Evolutionary conservation across 2,797 vertebrate species (phyloP).

Genomic region (Scomberomorus guttatus): DNA sequence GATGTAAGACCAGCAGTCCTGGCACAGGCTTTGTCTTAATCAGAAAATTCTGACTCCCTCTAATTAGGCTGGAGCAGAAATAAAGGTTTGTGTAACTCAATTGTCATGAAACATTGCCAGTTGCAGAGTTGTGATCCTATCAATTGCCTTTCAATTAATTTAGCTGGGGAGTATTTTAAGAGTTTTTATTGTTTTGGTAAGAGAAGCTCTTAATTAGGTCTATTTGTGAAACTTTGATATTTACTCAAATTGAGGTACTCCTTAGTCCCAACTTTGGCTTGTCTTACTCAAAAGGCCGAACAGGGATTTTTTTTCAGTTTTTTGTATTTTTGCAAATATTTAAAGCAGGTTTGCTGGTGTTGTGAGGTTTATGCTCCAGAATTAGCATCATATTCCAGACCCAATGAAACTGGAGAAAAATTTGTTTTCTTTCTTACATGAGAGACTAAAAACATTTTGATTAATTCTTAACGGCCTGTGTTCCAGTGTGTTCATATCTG

Average conservation of each 20-base stretch:
- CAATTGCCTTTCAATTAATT: conserved; percentile 51
- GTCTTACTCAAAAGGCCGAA: background rate
- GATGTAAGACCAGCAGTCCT: conserved; percentile 58
- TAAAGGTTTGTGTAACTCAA: conserved; percentile 53
- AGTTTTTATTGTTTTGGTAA: conserved; percentile 47
- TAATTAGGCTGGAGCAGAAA: conserved; percentile 68
- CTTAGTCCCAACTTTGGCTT: background rate
- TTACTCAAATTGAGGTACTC: conserved; percentile 33
- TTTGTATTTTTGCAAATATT: conserved; percentile 1
- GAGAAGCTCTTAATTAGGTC: conserved; percentile 58
- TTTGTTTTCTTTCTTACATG: background rate
- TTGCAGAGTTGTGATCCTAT: conserved; percentile 40
- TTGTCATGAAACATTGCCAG: conserved; percentile 52
- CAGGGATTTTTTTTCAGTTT: background rate
- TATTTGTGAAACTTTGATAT: conserved; percentile 48
- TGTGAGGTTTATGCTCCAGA: background rate
- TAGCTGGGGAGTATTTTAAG: conserved; percentile 38
- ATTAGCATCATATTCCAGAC: background rate
- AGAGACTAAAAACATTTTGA: background rate
- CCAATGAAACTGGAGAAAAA: background rate
- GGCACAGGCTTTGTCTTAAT: conserved; percentile 67
- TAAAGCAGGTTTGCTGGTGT: background rate
- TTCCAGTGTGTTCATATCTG: background rate
- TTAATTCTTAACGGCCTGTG: background rate
- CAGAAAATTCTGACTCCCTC: conserved; percentile 65